Evolutionary conservation across 2,113 vertebrate species (phyloP).

Genomic region (Ia io): DNA sequence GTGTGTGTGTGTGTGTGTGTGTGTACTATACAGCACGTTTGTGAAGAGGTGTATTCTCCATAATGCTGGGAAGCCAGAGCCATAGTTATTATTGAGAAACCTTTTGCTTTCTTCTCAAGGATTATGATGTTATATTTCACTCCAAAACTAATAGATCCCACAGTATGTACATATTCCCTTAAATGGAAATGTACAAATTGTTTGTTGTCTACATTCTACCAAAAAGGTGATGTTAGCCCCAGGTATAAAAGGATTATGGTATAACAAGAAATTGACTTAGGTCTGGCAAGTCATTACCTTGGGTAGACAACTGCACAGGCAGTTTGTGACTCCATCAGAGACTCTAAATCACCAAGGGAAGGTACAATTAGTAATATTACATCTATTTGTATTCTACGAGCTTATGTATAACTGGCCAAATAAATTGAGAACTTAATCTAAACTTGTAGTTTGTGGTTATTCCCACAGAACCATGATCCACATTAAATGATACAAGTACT

Average conservation of each 20-base stretch:
- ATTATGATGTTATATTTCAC: background rate
- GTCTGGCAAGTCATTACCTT: background rate
- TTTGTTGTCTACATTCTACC: background rate
- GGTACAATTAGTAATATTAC: background rate
- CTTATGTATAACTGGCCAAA: background rate
- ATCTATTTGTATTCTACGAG: background rate
- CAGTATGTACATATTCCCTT: background rate
- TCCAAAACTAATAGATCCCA: background rate
- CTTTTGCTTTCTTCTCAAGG: slow-evolving; percentile 3
- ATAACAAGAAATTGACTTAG: background rate
- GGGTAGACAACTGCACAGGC: background rate
- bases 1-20: background rate
- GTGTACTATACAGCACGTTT: background rate
- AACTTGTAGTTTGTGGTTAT: background rate
- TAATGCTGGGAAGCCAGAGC: background rate
- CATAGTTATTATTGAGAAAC: background rate
- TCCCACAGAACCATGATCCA: background rate
- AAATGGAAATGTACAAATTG: background rate
- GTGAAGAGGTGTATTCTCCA: background rate
- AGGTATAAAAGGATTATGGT: background rate
- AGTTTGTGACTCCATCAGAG: background rate
- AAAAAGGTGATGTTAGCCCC: background rate
- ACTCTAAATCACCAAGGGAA: background rate
- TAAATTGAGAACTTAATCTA: background rate
- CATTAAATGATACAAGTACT: background rate